Conservation (phyloP, 2,888 invertebrate species). For the Sialis fuliginosa region DNA sequence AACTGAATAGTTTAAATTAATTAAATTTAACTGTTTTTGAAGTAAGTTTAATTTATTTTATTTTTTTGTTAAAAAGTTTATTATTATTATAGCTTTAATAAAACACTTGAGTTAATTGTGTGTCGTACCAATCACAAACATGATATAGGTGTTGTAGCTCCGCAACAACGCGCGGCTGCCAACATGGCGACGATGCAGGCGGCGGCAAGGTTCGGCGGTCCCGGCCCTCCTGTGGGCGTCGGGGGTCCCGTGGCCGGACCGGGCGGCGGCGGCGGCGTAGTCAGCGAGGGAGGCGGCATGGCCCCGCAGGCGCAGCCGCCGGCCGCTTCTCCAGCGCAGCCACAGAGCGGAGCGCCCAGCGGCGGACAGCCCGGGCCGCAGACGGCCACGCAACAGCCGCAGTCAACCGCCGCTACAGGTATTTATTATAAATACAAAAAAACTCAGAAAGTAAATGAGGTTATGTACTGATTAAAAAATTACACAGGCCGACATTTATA, state of each 20-base stretch:
- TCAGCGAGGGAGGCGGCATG: conserved; percentile 45
- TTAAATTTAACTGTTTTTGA: no score
- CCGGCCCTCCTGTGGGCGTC: conserved; percentile 28
- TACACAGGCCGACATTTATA: no score
- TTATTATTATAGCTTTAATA: no score
- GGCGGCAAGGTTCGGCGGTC: conserved; percentile 23
- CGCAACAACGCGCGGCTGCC: conserved; percentile 29
- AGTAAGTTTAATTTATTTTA: no score
- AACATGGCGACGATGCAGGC: conserved; percentile 12
- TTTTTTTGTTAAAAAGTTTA: neutral
- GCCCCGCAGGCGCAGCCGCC: conserved; percentile 59
- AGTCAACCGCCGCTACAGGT: conserved; percentile 20
- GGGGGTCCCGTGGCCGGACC: conserved; percentile 10
- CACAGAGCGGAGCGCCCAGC: conserved; percentile 53
- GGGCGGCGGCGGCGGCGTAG: conserved; percentile 21
- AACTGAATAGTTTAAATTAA: no score
- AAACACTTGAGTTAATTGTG: no score
- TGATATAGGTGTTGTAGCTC: conserved; percentile 29
- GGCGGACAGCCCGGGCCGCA: conserved; percentile 38
- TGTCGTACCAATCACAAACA: conserved; percentile 3
- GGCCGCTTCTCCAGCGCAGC: conserved; percentile 59
- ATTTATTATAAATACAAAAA: neutral
- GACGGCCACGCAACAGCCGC: conserved; percentile 28
- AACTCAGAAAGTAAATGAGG: neutral
- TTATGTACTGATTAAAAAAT: no score